Evolutionary conservation across 2,797 vertebrate species (phyloP), one percentile per base, ranked within the genome.

Genomic region (Glyptemys insculpta): DNA sequence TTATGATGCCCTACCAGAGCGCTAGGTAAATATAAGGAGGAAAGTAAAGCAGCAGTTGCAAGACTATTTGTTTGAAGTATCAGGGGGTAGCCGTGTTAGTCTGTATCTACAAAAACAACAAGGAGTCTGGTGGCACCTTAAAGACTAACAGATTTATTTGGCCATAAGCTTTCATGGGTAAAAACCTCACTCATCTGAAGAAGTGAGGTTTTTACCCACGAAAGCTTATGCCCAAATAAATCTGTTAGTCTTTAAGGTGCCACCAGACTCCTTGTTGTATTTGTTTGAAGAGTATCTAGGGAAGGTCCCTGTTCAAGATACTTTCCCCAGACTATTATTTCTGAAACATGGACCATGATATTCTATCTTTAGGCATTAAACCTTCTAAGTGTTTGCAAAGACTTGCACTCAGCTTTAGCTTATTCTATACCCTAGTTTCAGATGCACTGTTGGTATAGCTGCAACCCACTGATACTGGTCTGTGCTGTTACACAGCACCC

Each of bases 381-480:
- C 15, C 7, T 2, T 47, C 47, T 23, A 76, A 47, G 44, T 29
- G 12, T 50, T n/a, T 12, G 15, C 44, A 86, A 59, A 52, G 65
- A 53, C 5, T 44, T 8, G 5, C 6, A 44, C 44, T 44, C 44
- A 44, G 44, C 44, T 44, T 44, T 44, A 44, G 44, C 44, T 44
- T 44, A 44, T 44, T 44, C 44, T 44, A 44, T 44, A 44, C 34
- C 34, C 27, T 29, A 62, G 34, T 72, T 54, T 37, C 2, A 0
- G 10, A 14, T 9, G 6, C 0, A 0, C 14, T 34, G 31, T 27
- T 65, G 5, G 1, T 5, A 1, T 0, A 12, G 79, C 5, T 9
- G 4, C 16, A 5, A 11, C 37, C 21, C 68, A 41, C 37, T 25
- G 21, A 21, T 8, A 41, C 37, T 41, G 68, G 21, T 41, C 37